Conservation (phyloP, 2,797 vertebrate species). For the Chaenodraco wilsoni region DNA sequence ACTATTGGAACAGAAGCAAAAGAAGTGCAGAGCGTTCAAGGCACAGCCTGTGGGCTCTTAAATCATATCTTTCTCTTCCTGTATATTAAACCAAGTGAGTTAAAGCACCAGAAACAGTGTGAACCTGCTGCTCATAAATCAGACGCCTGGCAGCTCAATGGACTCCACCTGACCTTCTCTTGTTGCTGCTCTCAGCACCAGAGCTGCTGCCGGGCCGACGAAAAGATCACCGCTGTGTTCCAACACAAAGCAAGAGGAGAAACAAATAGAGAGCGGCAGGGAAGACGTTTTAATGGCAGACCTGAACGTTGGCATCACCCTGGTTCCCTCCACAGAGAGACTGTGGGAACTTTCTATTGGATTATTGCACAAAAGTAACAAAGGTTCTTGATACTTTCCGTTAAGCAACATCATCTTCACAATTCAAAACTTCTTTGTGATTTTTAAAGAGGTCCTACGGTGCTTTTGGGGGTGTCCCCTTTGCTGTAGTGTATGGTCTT, state of each 20-base stretch:
- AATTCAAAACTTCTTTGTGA: no score
- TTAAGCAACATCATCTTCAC: no score
- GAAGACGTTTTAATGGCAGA: no score
- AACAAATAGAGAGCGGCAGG: slow-evolving; percentile 15
- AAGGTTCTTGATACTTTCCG: no score
- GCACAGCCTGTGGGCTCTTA: slow-evolving; percentile 1
- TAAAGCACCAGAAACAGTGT: slow-evolving; percentile 39
- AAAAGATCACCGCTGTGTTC: slow-evolving; percentile 14
- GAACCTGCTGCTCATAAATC: slow-evolving; percentile 65
- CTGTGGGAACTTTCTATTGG: no score
- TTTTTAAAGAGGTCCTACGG: no score
- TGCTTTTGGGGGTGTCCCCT: no score
- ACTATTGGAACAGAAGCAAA: background rate
- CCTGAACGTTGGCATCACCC: no score
- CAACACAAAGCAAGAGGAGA: slow-evolving; percentile 7
- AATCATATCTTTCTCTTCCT: slow-evolving; percentile 52
- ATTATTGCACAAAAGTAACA: no score
- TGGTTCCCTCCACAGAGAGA: no score
- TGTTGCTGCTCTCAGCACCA: slow-evolving; percentile 60
- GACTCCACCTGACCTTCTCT: slow-evolving; percentile 71
- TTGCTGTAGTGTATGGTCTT: no score
- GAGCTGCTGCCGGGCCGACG: slow-evolving; percentile 11
- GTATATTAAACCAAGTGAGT: slow-evolving; percentile 39
- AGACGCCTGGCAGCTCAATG: slow-evolving; percentile 56
- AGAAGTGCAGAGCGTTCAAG: background rate